phyloP scores from a whole-genome alignment of 2,888 invertebrate genomes.

The Cerceris ruficornis region DNA sequence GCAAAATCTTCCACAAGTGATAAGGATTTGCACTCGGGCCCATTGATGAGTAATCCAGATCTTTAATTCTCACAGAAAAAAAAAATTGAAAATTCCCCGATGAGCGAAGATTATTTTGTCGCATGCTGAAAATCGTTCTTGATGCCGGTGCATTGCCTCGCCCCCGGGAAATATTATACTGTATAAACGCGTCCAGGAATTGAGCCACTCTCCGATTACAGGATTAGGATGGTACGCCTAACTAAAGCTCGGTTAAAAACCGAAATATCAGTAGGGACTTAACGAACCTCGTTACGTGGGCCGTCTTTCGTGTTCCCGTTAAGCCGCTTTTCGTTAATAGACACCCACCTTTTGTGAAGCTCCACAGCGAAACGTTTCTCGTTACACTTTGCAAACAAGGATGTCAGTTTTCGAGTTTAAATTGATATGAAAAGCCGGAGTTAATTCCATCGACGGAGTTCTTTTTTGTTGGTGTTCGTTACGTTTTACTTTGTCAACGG shows the following conservation, averaged over 20 bases:
- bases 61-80: too few relatives aligned
- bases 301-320: constrained; percentile 3
- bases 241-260: constrained; percentile 27
- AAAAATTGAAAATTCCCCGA: too few relatives aligned
- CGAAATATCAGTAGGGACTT: constrained; percentile 25
- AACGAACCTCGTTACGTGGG: constrained; percentile 27
- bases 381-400: neutral
- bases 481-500: too few relatives aligned
- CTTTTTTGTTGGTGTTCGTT: too few relatives aligned
- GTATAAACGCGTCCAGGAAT: neutral
- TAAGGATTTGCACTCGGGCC: too few relatives aligned
- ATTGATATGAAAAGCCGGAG: too few relatives aligned
- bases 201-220: constrained; percentile 20
- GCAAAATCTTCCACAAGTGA: too few relatives aligned
- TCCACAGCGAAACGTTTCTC: constrained; percentile 5
- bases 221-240: constrained; percentile 25
- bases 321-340: constrained; percentile 40
- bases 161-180: constrained; percentile 1
- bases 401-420: neutral
- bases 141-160: neutral
- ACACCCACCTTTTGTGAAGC: constrained; percentile 19
- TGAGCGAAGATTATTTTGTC: too few relatives aligned
- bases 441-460: too few relatives aligned
- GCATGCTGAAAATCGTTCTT: too few relatives aligned
- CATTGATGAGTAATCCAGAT: too few relatives aligned